These are phyloP conservation scores for Microcebus tavaratra DNA, from an alignment of 2,113 vertebrate genomes.

Conservation along the genomic window DNA sequence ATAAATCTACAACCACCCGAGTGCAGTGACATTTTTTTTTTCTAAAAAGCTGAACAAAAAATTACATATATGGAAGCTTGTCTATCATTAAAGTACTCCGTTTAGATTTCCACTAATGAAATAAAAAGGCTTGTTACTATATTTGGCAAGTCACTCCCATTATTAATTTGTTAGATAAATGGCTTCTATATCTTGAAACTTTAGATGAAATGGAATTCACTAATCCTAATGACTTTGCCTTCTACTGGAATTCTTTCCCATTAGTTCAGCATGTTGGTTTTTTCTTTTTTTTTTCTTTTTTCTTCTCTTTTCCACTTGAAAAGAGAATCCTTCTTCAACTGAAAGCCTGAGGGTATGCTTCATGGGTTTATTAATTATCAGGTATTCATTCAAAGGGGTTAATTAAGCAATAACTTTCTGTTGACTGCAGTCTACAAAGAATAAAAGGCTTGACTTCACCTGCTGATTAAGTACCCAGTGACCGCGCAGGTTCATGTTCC, in stretches of 20 bases:
- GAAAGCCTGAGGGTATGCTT: slow-evolving; percentile 86
- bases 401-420: slow-evolving; percentile 90
- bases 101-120: slow-evolving; percentile 88
- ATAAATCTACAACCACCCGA: slow-evolving; percentile 69
- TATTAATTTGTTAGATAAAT: slow-evolving; percentile 91
- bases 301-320: slow-evolving; percentile 83
- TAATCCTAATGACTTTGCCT: slow-evolving; percentile 90
- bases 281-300: slow-evolving; percentile 61
- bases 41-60: slow-evolving; percentile 26
- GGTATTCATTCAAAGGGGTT: slow-evolving; percentile 89
- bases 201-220: slow-evolving; percentile 90
- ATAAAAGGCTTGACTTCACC: slow-evolving; percentile 83
- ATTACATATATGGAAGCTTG: slow-evolving; percentile 69
- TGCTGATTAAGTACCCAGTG: slow-evolving; percentile 82
- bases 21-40: background rate
- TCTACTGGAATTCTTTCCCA: slow-evolving; percentile 88
- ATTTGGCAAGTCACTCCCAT: slow-evolving; percentile 87
- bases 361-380: slow-evolving; percentile 89
- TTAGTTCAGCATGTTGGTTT: slow-evolving; percentile 88
- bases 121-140: slow-evolving; percentile 85
- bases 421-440: slow-evolving; percentile 84
- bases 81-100: slow-evolving; percentile 84
- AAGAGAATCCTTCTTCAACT: slow-evolving; percentile 85
- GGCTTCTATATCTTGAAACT: slow-evolving; percentile 88
- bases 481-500: slow-evolving; percentile 75